Evolutionary conservation across 2,888 invertebrate species (phyloP).

Genomic region (Hemaris fuciformis): DNA sequence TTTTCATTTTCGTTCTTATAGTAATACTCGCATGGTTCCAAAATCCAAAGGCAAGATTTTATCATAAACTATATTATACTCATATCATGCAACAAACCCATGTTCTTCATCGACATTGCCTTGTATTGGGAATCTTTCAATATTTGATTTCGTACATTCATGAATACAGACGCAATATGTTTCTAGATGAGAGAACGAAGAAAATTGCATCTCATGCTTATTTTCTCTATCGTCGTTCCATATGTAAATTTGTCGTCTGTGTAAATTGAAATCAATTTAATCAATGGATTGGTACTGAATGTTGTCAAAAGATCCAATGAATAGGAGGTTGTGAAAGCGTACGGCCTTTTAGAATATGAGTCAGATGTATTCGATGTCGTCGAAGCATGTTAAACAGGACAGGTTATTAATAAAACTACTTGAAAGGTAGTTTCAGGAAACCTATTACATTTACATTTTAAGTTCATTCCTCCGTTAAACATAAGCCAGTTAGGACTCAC

Average conservation of each 20-base stretch:
- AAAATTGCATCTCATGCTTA: conserved; percentile 10
- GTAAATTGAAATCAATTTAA: neutral
- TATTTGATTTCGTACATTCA: conserved; percentile 12
- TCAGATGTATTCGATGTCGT: neutral
- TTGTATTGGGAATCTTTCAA: conserved; percentile 16
- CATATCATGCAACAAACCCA: neutral
- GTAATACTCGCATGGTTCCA: too few species aligned
- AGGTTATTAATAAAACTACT: neutral
- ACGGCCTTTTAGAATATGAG: neutral
- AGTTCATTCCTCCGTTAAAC: too few species aligned
- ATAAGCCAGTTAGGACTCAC: neutral
- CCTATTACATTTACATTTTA: neutral
- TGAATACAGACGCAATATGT: conserved; percentile 14
- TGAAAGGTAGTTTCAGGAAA: neutral
- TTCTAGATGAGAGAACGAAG: neutral
- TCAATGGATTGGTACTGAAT: neutral
- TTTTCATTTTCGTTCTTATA: too few species aligned
- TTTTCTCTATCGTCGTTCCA: neutral
- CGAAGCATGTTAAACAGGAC: neutral
- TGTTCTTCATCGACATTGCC: neutral
- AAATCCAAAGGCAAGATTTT: too few species aligned
- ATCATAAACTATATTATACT: neutral
- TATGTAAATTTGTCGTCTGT: neutral
- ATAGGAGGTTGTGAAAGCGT: neutral
- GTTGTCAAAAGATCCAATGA: neutral